phyloP scores from a whole-genome alignment of 2,113 vertebrate genomes.

The Microcebus griseorufus region DNA sequence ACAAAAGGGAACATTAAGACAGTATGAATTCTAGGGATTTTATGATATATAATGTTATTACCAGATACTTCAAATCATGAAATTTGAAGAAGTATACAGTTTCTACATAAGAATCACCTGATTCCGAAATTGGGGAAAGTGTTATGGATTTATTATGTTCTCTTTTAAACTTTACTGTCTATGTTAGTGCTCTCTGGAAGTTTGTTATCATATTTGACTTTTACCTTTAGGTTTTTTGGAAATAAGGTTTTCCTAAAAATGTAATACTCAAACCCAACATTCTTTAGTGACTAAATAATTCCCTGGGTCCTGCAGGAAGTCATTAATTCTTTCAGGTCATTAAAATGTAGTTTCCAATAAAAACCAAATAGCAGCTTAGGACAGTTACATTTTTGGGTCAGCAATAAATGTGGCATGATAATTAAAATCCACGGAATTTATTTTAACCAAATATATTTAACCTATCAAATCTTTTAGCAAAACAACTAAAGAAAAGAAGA shows the following conservation, averaged over 20 bases:
- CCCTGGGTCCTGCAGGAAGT: not conserved
- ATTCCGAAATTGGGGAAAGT: not conserved
- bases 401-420: not conserved
- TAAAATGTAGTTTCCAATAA: not conserved
- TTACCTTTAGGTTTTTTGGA: not conserved
- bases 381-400: not conserved
- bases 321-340: not conserved
- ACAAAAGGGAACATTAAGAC: not conserved
- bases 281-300: not conserved
- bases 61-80: not conserved
- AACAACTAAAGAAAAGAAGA: not conserved
- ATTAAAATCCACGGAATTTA: not conserved
- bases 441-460: conserved; percentile 12
- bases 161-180: conserved; percentile 20
- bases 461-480: not conserved
- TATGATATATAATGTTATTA: not conserved
- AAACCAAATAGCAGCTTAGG: not conserved
- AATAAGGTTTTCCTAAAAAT: conserved; percentile 32
- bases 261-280: not conserved
- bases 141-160: not conserved
- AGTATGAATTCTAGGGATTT: not conserved
- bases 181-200: not conserved
- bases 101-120: not conserved
- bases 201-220: not conserved
- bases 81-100: not conserved